These are phyloP conservation scores for Apis mellifera DNA, from an alignment of 1,140 invertebrate species.

Conservation along the genomic window DNA sequence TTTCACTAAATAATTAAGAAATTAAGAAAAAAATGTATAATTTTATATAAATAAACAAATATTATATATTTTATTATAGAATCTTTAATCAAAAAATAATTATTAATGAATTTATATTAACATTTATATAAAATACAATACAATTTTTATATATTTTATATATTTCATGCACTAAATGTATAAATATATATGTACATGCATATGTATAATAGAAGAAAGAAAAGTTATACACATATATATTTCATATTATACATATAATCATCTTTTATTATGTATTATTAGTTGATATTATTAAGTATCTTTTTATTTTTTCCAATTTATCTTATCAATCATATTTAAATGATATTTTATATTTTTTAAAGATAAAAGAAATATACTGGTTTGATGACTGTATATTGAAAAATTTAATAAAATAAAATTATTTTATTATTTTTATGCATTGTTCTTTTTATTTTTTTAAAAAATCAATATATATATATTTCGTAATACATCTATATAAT, in stretches of 20 bases:
- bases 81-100: neutral
- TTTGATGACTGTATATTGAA: neutral
- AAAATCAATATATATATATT: neutral
- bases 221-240: too few relatives aligned
- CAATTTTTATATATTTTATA: neutral
- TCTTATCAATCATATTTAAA: too few relatives aligned
- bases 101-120: neutral
- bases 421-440: neutral
- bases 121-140: neutral
- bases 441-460: neutral
- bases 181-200: neutral
- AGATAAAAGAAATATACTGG: neutral
- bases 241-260: too few relatives aligned
- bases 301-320: neutral
- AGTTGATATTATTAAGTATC: neutral
- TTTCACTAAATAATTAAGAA: neutral
- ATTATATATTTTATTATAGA: neutral
- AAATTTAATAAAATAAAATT: neutral
- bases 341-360: too few relatives aligned
- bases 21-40: neutral
- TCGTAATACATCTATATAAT: neutral
- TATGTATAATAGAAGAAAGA: neutral
- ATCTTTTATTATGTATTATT: too few relatives aligned
- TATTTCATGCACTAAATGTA: neutral
- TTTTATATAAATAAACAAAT: neutral